These are phyloP conservation scores for Rhea americana DNA, from an alignment of 2,113 vertebrate genomes.

Conservation along the genomic window DNA sequence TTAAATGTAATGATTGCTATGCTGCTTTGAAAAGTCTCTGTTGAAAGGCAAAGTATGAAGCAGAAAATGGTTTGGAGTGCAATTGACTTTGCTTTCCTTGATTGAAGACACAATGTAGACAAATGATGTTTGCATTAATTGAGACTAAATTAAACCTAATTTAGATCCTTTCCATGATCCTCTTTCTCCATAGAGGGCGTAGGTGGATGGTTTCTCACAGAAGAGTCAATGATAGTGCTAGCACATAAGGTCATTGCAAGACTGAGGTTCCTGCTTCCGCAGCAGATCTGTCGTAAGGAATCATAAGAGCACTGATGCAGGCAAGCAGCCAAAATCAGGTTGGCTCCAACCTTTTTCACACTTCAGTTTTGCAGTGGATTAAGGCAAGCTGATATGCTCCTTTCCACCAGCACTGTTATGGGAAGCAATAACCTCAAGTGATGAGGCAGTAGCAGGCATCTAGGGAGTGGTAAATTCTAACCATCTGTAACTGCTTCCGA, in stretches of 20 bases:
- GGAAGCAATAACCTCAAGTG: neutral
- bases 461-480: neutral
- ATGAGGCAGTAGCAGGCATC: neutral
- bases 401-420: neutral
- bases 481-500: neutral
- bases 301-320: rapidly evolving
- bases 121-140: neutral
- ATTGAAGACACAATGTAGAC: neutral
- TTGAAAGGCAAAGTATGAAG: neutral
- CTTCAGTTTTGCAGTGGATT: neutral
- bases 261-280: neutral
- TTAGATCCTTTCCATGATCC: neutral
- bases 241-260: neutral
- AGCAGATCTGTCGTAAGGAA: neutral
- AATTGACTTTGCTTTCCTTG: neutral
- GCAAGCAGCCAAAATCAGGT: neutral
- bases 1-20: neutral
- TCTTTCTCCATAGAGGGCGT: neutral
- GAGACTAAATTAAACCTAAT: neutral
- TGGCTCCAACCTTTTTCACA: neutral
- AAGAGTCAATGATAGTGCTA: neutral
- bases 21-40: neutral
- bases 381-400: rapidly evolving
- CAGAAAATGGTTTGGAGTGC: neutral
- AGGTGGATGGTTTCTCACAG: neutral